phyloP scores from a whole-genome alignment of 1,140 invertebrate species.

The Psilanteris sp. region DNA sequence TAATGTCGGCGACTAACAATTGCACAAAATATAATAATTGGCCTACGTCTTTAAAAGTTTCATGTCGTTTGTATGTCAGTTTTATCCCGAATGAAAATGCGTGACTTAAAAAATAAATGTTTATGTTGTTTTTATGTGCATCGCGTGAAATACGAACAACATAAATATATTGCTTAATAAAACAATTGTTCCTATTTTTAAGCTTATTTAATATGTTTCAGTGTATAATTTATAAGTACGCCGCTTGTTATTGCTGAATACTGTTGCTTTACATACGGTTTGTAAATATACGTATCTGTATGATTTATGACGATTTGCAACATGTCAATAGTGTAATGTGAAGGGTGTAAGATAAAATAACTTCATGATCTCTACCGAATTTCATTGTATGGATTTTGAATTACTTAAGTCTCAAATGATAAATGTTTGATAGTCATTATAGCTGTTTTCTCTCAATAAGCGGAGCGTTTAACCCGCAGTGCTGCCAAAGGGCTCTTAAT shows the following conservation, averaged over 20 bases:
- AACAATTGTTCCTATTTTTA: slow-evolving; percentile 36
- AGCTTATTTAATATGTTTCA: slow-evolving; percentile 27
- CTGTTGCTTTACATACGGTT: slow-evolving; percentile 20
- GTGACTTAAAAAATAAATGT: background rate
- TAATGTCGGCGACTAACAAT: slow-evolving; percentile 1
- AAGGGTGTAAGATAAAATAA: slow-evolving; percentile 18
- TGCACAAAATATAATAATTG: slow-evolving; percentile 37
- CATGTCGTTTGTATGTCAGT: slow-evolving; percentile 19
- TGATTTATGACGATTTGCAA: slow-evolving; percentile 3
- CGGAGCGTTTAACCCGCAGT: slow-evolving; percentile 57
- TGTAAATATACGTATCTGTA: slow-evolving; percentile 12
- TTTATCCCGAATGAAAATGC: slow-evolving; percentile 1
- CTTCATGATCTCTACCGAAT: slow-evolving; percentile 63
- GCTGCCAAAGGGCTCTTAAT: slow-evolving; percentile 73
- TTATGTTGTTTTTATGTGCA: slow-evolving; percentile 6
- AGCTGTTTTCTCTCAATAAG: slow-evolving; percentile 68
- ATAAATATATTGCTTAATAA: slow-evolving; percentile 11
- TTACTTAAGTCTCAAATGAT: slow-evolving; percentile 55
- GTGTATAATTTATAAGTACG: slow-evolving; percentile 28
- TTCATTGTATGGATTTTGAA: slow-evolving; percentile 67
- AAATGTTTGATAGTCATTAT: slow-evolving; percentile 65
- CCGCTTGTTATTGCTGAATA: slow-evolving; percentile 6
- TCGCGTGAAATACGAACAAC: background rate
- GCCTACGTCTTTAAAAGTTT: slow-evolving; percentile 23
- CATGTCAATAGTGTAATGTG: slow-evolving; percentile 22